Evolutionary conservation across 2,888 invertebrate species (phyloP).

Genomic region (Drosophila pseudotalamancana): DNA sequence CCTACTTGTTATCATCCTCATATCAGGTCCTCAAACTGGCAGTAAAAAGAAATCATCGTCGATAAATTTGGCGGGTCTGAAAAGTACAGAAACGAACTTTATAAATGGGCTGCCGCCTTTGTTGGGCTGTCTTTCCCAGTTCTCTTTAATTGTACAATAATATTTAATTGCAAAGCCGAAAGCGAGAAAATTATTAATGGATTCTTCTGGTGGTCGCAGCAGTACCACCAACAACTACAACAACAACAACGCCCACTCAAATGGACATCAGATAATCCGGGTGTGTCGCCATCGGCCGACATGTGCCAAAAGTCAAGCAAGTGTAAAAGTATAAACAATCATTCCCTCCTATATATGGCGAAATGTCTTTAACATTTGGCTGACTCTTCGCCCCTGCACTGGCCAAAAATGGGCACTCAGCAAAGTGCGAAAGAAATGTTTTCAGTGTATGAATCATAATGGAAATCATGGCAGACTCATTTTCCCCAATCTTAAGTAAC

Average conservation of each 20-base stretch:
- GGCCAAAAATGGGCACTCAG: conserved; percentile 38
- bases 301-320: conserved; percentile 56
- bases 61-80: conserved; percentile 58
- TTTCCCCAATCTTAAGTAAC: background rate
- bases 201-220: conserved; percentile 19
- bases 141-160: conserved; percentile 69
- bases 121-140: conserved; percentile 53
- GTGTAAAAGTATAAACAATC: conserved; percentile 56
- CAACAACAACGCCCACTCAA: conserved; percentile 40
- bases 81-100: conserved; percentile 42
- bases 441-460: conserved; percentile 13
- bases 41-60: conserved; percentile 53
- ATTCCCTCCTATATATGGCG: conserved; percentile 36
- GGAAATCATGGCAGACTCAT: conserved; percentile 4
- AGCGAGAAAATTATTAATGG: conserved; percentile 58
- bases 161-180: conserved; percentile 68
- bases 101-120: conserved; percentile 51
- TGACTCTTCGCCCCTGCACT: conserved; percentile 27
- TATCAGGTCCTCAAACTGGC: conserved; percentile 4
- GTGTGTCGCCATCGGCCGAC: conserved; percentile 40
- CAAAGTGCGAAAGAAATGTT: conserved; percentile 49
- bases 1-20: background rate
- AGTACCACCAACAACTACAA: conserved; percentile 6
- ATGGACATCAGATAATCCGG: conserved; percentile 51
- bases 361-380: conserved; percentile 30